These are phyloP conservation scores for Empis stercorea DNA, from an alignment of 2,888 invertebrate species.

Conservation along the genomic window DNA sequence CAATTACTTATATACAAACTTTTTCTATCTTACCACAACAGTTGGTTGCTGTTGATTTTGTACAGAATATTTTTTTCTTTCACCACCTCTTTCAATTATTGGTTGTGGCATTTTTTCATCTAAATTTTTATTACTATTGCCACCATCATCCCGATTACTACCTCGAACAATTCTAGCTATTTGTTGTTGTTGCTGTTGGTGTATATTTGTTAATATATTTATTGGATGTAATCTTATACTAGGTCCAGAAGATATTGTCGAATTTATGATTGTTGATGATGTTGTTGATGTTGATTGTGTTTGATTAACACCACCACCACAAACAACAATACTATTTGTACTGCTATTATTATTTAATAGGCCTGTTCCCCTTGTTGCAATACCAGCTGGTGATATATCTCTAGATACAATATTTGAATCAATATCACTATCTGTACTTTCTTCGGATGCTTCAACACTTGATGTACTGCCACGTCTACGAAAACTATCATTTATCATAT, in stretches of 20 bases:
- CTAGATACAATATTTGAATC: conserved; percentile 23
- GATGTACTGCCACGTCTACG: conserved; percentile 34
- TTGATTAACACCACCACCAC: conserved; percentile 2
- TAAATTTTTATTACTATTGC: conserved; percentile 8
- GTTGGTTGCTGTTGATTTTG: neutral
- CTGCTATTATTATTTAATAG: neutral
- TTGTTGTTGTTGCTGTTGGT: conserved; percentile 13
- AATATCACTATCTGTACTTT: conserved; percentile 35
- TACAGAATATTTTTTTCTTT: conserved; percentile 1
- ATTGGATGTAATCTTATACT: conserved; percentile 12
- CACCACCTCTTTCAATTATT: neutral
- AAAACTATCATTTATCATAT: conserved; percentile 17
- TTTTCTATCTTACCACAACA: neutral
- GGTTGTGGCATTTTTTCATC: neutral
- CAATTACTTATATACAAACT: too few relatives aligned
- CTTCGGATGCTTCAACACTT: conserved; percentile 35
- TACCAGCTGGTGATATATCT: conserved; percentile 21
- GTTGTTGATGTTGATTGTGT: neutral
- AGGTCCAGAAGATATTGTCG: conserved; percentile 11
- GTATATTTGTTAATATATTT: conserved; percentile 13
- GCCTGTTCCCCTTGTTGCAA: conserved; percentile 13
- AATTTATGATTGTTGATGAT: conserved; percentile 4
- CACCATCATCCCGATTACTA: neutral
- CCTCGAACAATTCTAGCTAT: neutral
- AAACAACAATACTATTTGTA: conserved; percentile 3